These are phyloP conservation scores for Petrocephalus sullivani DNA, from an alignment of 2,797 vertebrate species.

Conservation along the genomic window DNA sequence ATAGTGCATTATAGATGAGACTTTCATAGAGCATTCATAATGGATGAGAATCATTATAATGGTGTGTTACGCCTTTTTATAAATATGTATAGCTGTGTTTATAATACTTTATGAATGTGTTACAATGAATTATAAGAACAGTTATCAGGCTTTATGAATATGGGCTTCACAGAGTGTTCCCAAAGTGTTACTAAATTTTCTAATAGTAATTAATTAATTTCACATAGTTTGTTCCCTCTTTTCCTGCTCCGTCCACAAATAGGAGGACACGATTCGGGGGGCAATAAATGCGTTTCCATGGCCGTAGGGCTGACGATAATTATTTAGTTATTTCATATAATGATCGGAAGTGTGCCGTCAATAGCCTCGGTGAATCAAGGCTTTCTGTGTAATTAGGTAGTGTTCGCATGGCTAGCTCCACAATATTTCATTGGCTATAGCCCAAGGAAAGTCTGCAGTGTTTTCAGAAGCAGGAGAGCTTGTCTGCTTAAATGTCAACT, in stretches of 20 bases:
- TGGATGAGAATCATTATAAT: too few species aligned
- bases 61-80: too few species aligned
- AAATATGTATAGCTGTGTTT: too few species aligned
- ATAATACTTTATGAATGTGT: too few species aligned
- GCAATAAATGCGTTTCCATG: not conserved
- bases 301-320: not conserved
- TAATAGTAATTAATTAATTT: not conserved
- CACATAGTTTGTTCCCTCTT: not conserved
- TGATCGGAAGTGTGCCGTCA: not conserved
- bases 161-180: too few species aligned
- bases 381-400: conserved; percentile 6
- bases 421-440: conserved; percentile 9
- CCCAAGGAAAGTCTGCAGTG: not conserved
- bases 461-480: not conserved
- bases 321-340: conserved; percentile 7
- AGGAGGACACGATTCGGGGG: not conserved
- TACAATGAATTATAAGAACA: too few species aligned
- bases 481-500: conserved; percentile 3
- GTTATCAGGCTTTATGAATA: too few species aligned
- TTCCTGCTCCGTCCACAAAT: not conserved
- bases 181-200: not conserved
- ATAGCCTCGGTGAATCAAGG: not conserved
- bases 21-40: too few species aligned
- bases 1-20: too few species aligned
- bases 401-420: not conserved